Evolutionary conservation across 2,888 invertebrate genomes (phyloP).

Genomic region (Tetragnatha montana): DNA sequence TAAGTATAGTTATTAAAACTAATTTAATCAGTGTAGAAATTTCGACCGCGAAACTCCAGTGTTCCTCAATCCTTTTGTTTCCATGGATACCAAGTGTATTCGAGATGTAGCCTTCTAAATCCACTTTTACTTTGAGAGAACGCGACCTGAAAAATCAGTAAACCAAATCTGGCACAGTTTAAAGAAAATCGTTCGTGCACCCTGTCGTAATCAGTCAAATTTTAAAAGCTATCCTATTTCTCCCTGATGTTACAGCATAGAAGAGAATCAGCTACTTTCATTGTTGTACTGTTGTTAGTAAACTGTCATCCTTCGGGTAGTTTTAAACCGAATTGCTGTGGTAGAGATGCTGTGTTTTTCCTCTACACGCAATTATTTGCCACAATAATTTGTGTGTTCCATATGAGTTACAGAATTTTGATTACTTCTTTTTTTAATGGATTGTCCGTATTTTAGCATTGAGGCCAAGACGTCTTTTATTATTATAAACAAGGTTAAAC

Average conservation of each 20-base stretch:
- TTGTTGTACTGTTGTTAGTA: background rate
- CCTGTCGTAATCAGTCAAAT: conserved; percentile 53
- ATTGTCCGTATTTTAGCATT: background rate
- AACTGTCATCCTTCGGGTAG: background rate
- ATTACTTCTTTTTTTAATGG: background rate
- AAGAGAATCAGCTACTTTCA: background rate
- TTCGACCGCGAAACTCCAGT: background rate
- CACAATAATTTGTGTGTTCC: background rate
- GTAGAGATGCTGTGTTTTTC: background rate
- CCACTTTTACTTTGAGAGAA: conserved; percentile 25
- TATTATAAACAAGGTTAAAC: background rate
- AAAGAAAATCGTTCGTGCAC: conserved; percentile 56
- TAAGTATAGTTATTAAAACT: background rate
- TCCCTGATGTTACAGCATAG: conserved; percentile 5
- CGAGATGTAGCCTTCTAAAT: conserved; percentile 21
- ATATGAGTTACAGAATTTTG: background rate
- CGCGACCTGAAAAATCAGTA: conserved; percentile 57
- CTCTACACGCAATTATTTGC: background rate
- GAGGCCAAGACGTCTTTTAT: background rate
- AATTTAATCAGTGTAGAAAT: background rate
- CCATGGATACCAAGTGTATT: conserved; percentile 11
- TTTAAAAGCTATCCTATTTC: conserved; percentile 42
- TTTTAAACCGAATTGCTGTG: background rate
- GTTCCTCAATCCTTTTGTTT: conserved; percentile 6
- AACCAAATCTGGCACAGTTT: conserved; percentile 64